Conservation (phyloP, 2,113 vertebrate genomes). For the Podocnemis expansa region DNA sequence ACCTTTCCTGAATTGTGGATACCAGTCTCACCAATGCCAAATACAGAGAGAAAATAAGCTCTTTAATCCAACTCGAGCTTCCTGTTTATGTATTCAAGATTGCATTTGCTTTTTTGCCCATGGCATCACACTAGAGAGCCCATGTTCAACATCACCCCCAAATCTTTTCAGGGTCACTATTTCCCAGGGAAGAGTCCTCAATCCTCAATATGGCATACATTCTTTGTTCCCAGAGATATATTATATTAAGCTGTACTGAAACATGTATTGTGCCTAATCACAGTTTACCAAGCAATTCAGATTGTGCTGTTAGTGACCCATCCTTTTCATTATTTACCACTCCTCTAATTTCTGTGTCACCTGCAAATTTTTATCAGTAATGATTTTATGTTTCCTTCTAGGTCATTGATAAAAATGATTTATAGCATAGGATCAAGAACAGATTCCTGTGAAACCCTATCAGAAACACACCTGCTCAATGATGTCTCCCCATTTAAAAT, state of each 20-base stretch:
- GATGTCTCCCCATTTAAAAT: background rate
- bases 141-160: background rate
- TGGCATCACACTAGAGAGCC: background rate
- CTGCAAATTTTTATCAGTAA: background rate
- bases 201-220: background rate
- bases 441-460: background rate
- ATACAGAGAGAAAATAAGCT: background rate
- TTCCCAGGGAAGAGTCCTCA: background rate
- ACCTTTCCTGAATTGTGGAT: background rate
- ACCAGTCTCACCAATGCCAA: background rate
- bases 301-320: background rate
- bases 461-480: background rate
- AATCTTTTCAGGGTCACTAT: background rate
- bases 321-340: background rate
- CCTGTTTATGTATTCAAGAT: background rate
- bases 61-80: background rate
- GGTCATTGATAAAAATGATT: background rate
- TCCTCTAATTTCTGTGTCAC: background rate
- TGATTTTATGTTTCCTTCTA: background rate
- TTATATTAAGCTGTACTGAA: background rate
- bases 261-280: background rate
- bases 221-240: background rate
- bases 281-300: background rate
- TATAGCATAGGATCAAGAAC: background rate
- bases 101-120: background rate